Percentiles rank a stretch among this genome's conserved stretches.
Conservation (phyloP, 2,797 vertebrate species). For the Mus caroli region DNA sequence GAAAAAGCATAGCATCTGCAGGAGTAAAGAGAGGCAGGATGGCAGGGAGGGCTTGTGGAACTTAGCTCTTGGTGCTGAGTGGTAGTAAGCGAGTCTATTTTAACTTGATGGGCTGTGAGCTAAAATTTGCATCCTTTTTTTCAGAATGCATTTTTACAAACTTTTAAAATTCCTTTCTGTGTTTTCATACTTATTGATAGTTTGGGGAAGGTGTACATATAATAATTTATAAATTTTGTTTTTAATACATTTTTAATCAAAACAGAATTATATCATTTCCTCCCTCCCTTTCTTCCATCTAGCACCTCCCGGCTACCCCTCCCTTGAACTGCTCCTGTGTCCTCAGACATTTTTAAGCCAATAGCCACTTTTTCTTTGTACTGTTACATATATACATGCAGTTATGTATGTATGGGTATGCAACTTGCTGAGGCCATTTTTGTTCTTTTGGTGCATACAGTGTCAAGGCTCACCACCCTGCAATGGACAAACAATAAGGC, state of each 20-base stretch:
- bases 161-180: background rate
- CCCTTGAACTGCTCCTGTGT: background rate
- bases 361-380: background rate
- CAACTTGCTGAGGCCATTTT: background rate
- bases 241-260: background rate
- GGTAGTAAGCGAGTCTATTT: background rate
- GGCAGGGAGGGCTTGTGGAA: too few relatives aligned
- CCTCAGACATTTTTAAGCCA: background rate
- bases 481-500: background rate
- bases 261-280: background rate
- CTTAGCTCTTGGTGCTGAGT: background rate
- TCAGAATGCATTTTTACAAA: background rate
- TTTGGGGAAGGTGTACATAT: background rate
- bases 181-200: background rate
- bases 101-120: background rate
- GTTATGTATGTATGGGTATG: too few relatives aligned
- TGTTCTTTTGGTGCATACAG: background rate
- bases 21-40: background rate
- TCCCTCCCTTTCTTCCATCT: background rate
- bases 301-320: background rate
- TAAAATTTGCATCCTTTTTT: background rate
- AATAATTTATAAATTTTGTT: background rate
- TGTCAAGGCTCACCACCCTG: background rate
- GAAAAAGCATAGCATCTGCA: background rate
- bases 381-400: too few relatives aligned